Evolutionary conservation across 2,113 vertebrate species (phyloP).

Genomic region (Callocephalon fimbriatum): DNA sequence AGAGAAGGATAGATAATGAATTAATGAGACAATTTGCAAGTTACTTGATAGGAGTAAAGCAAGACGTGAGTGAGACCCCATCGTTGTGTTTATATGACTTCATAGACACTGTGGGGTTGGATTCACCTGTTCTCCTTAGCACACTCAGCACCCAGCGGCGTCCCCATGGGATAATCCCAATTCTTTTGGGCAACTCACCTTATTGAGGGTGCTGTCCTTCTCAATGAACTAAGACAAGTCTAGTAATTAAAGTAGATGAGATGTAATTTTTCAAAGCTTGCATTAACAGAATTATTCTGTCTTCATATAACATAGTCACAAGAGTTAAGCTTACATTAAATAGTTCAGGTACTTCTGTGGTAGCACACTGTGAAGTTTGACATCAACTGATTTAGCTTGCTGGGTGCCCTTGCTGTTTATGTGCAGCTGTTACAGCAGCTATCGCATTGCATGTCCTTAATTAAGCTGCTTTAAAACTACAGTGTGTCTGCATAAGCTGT

Average conservation of each 20-base stretch:
- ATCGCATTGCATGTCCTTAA: not conserved
- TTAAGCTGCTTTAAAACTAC: not conserved
- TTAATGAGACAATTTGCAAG: not conserved
- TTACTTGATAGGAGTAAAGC: not conserved
- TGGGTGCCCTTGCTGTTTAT: not conserved
- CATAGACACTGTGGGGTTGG: not conserved
- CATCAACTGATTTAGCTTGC: not conserved
- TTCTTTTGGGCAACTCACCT: not conserved
- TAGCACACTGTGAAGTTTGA: not conserved
- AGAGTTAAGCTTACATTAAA: not conserved
- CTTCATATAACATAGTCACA: not conserved
- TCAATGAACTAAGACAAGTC: not conserved
- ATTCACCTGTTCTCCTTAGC: not conserved
- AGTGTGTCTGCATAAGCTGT: rapidly evolving
- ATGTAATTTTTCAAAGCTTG: not conserved
- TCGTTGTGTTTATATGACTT: not conserved
- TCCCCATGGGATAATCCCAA: not conserved
- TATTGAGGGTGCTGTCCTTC: not conserved
- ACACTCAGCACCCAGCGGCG: not conserved
- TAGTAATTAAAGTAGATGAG: not conserved
- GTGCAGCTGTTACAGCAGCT: not conserved
- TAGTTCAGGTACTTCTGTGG: not conserved
- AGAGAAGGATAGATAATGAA: not conserved
- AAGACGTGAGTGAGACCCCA: not conserved
- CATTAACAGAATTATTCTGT: not conserved